phyloP scores from a whole-genome alignment of 2,797 vertebrate genomes.

The Streptopelia turtur region DNA sequence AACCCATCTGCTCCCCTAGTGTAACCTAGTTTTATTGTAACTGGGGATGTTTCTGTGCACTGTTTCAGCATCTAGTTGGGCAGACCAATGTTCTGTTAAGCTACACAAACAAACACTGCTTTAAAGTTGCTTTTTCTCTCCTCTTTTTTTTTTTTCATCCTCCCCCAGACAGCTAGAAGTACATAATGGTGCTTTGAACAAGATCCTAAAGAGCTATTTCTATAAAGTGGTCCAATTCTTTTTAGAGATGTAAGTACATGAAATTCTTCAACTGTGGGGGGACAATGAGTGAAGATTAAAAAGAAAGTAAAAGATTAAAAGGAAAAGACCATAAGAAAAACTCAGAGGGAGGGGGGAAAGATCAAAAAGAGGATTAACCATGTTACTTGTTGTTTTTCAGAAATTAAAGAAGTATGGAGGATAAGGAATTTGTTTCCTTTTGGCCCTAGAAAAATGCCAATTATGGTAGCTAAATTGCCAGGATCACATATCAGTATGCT shows the following conservation, averaged over 20 bases:
- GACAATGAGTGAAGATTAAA: constrained; percentile 82
- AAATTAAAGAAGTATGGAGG: constrained; percentile 85
- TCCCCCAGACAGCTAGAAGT: constrained; percentile 51
- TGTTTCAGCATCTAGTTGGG: not conserved
- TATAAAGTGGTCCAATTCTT: constrained; percentile 72
- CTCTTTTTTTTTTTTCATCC: not conserved
- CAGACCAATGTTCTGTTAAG: not conserved
- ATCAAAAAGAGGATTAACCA: constrained; percentile 85
- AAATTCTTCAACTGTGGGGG: constrained; percentile 75
- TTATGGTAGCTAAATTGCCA: constrained; percentile 84
- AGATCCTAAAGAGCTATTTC: constrained; percentile 75
- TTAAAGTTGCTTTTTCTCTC: constrained; percentile 12
- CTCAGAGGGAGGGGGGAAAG: constrained; percentile 74
- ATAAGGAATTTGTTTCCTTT: constrained; percentile 85
- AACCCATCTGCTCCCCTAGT: not conserved
- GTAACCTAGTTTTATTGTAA: not conserved
- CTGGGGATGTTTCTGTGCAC: not conserved
- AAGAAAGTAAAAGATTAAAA: constrained; percentile 85
- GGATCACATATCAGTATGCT: constrained; percentile 84
- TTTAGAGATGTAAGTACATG: constrained; percentile 73
- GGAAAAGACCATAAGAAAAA: constrained; percentile 80
- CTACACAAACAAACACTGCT: not conserved
- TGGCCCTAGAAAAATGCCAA: constrained; percentile 84
- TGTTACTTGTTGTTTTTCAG: constrained; percentile 83
- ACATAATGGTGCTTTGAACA: constrained; percentile 78